Evolutionary conservation across 2,797 vertebrate species (phyloP).

Genomic region (Sebastes matsubarae): DNA sequence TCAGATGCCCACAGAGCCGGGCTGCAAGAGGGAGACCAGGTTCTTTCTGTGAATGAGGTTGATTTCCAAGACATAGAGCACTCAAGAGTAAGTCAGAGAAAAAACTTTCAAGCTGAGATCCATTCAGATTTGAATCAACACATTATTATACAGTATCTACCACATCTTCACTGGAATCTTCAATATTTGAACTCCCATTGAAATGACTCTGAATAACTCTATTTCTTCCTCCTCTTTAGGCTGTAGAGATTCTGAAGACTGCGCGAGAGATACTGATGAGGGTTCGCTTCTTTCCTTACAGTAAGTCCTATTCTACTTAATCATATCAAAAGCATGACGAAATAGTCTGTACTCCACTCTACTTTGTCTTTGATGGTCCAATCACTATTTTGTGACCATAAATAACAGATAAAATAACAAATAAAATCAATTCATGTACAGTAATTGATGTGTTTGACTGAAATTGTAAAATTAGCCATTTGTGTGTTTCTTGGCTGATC

Average conservation of each 20-base stretch:
- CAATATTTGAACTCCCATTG: neutral
- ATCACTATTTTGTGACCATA: neutral
- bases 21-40: constrained; percentile 97
- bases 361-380: neutral
- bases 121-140: neutral
- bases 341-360: neutral
- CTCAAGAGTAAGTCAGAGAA: constrained; percentile 86
- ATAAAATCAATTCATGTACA: neutral
- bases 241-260: constrained; percentile 97
- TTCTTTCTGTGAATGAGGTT: constrained; percentile 96
- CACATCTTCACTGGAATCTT: neutral
- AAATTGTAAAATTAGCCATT: neutral
- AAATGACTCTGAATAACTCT: neutral
- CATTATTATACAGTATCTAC: neutral
- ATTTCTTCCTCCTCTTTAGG: constrained; percentile 76
- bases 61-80: constrained; percentile 99
- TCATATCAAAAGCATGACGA: neutral
- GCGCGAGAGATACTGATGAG: constrained; percentile 97
- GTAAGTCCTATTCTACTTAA: constrained; percentile 79
- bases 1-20: constrained; percentile 95
- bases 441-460: neutral
- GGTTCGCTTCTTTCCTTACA: constrained; percentile 97
- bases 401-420: neutral
- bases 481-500: neutral
- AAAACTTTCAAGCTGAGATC: neutral